Conservation (phyloP, 2,113 vertebrate genomes). For the Corythaixoides concolor region DNA sequence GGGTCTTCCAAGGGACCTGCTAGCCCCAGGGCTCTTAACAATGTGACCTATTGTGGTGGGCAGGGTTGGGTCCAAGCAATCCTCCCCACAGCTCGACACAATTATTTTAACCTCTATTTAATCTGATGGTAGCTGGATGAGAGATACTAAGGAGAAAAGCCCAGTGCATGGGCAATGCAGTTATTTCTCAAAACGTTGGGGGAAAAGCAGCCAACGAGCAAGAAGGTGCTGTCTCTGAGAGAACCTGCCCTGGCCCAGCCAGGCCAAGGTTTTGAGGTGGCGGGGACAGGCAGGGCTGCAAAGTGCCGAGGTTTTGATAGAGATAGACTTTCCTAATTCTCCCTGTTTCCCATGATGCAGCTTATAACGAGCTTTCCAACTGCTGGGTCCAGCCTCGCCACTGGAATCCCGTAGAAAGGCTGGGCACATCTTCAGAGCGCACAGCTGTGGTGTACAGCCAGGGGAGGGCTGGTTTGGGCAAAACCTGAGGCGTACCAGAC, state of each 20-base stretch:
- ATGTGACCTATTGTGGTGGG: too few relatives aligned
- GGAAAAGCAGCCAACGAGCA: too few relatives aligned
- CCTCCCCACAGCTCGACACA: too few relatives aligned
- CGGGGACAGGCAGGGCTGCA: neutral
- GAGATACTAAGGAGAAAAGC: too few relatives aligned
- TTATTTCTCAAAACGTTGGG: too few relatives aligned
- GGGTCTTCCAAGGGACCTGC: too few relatives aligned
- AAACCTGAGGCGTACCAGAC: neutral
- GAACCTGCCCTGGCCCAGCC: neutral
- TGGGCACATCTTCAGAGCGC: neutral
- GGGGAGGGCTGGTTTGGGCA: slow-evolving; percentile 11
- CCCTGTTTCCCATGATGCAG: neutral
- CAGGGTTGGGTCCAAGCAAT: too few relatives aligned
- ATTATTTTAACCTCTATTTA: too few relatives aligned
- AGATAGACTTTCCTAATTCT: neutral
- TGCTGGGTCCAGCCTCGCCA: neutral
- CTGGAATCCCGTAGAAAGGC: neutral
- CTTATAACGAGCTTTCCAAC: neutral
- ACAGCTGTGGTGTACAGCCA: neutral
- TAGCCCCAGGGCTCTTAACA: too few relatives aligned
- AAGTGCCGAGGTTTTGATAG: neutral
- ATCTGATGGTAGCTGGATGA: too few relatives aligned
- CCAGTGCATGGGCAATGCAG: too few relatives aligned
- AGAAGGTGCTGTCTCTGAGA: too few relatives aligned
- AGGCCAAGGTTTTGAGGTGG: neutral